A percentile compares a stretch with the other conserved stretches of the same genome.
These are phyloP conservation scores for Anguilla obscura DNA, from an alignment of 2,797 vertebrate genomes.

Conservation along the genomic window DNA sequence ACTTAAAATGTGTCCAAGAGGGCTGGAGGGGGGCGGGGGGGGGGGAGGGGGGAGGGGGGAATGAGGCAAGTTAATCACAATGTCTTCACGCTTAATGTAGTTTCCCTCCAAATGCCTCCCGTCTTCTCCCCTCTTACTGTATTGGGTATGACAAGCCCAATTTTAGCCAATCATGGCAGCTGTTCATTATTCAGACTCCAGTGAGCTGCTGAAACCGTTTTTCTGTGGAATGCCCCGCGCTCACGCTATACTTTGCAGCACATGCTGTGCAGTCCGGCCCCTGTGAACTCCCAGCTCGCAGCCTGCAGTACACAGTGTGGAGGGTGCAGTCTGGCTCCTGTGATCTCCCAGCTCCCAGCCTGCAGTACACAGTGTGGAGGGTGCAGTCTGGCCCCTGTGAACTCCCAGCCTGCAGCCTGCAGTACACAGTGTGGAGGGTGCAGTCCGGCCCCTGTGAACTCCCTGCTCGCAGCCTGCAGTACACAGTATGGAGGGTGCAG, in stretches of 20 bases:
- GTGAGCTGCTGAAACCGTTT: neutral
- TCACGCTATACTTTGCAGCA: neutral
- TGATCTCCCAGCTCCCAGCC: too few relatives aligned
- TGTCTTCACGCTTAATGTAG: slow-evolving; percentile 19
- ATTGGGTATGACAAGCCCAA: slow-evolving; percentile 12
- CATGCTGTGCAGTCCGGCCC: neutral
- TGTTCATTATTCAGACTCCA: slow-evolving; percentile 43
- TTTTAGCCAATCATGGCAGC: slow-evolving; percentile 22
- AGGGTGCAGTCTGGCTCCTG: neutral
- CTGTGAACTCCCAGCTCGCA: too few relatives aligned
- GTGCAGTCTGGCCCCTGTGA: too few relatives aligned
- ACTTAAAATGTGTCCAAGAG: slow-evolving; percentile 5
- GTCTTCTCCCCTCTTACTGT: neutral
- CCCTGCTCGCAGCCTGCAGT: too few relatives aligned
- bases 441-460: too few relatives aligned
- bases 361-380: too few relatives aligned
- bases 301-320: neutral
- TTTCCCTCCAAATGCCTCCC: neutral
- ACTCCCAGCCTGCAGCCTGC: too few relatives aligned
- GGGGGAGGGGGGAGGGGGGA: slow-evolving; percentile 39
- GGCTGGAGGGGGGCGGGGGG: neutral
- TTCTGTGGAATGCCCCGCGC: neutral
- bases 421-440: too few relatives aligned
- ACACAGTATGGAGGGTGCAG: too few relatives aligned
- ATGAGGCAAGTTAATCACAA: slow-evolving; percentile 23